Base-by-base conservation (phyloP, 2,797 vertebrate species). In the Sparus aurata region DNA sequence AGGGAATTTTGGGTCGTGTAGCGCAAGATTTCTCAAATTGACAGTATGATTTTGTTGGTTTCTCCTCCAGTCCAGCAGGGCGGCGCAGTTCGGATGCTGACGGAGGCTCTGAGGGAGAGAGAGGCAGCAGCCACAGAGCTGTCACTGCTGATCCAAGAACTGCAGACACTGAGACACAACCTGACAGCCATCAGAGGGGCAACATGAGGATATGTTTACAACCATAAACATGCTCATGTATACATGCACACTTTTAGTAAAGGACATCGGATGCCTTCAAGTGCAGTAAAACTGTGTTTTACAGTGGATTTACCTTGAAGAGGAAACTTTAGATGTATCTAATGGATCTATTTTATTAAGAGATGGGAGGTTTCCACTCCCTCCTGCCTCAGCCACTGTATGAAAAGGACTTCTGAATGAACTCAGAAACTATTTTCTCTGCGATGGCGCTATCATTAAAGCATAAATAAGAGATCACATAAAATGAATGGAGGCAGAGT, bases 21-120 rank as follows among this genome's bases (percentile, higher is more conserved):
- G 38, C 43, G 18, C 2, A 16, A 22, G 9, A 52, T 4, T 12
- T 34, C 16, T 34, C 38, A 34, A 54, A 45, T 41, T 74, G 25
- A 69, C 25, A 34, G 13, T 41, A 15, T 34, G 2, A 0, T 9
- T 52, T 20, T 46, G 18, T 49, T 12, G 85, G 23, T 59, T 76
- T 20, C 69, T 69, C 70, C 64, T 23, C 0, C 92, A 99, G 98
- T 97, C 82, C 95, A 97, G 85, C 97, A 98, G 93, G 96, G 94
- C 20, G 94, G 94, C 22, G 94, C 95, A 0, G 93, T 98, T 66
- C 91, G 73, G 34, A 89, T 80, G 1, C 89, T 98, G 77, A 94
- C 92, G 4, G 94, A 95, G 83, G 73, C 88, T 70, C 73, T 94
- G 82, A 91, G 63, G 89, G 93, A 79, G 93, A 97, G 92, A 92